These are phyloP conservation scores for Colletes collaris DNA, from an alignment of 2,888 invertebrate species.

Conservation along the genomic window DNA sequence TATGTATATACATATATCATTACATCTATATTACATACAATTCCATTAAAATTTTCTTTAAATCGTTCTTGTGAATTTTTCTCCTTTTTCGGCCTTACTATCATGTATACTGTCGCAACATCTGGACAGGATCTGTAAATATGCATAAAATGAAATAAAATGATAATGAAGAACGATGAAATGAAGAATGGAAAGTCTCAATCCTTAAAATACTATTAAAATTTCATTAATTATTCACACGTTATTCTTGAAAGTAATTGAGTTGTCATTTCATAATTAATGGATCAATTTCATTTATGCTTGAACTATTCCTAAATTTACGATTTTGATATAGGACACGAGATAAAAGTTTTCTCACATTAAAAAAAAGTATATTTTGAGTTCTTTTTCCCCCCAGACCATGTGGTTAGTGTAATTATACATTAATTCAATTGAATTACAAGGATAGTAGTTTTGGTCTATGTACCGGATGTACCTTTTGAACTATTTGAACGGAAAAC, in stretches of 20 bases:
- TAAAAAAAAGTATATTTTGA: too few species aligned
- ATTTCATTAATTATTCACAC: background rate
- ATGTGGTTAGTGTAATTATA: too few species aligned
- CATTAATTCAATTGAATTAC: too few species aligned
- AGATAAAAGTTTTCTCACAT: too few species aligned
- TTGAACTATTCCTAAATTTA: background rate
- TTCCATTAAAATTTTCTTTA: conserved; percentile 77
- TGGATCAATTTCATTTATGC: background rate
- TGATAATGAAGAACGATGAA: background rate
- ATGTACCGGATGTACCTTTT: conserved; percentile 29
- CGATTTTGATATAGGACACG: too few species aligned
- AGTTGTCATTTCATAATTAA: too few species aligned
- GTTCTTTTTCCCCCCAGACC: too few species aligned
- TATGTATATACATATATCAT: background rate
- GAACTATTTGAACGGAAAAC: conserved; percentile 2
- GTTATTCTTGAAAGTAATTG: background rate
- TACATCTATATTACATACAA: conserved; percentile 72
- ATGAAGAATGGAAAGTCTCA: background rate
- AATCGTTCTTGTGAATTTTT: conserved; percentile 77
- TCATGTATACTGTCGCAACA: conserved; percentile 77
- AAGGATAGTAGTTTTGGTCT: too few species aligned
- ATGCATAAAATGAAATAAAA: background rate
- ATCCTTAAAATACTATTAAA: background rate
- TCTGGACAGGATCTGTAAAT: conserved; percentile 76
- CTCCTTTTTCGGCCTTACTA: conserved; percentile 80